These are phyloP conservation scores for Nothura maculosa DNA, from an alignment of 2,797 vertebrate species.

Conservation along the genomic window DNA sequence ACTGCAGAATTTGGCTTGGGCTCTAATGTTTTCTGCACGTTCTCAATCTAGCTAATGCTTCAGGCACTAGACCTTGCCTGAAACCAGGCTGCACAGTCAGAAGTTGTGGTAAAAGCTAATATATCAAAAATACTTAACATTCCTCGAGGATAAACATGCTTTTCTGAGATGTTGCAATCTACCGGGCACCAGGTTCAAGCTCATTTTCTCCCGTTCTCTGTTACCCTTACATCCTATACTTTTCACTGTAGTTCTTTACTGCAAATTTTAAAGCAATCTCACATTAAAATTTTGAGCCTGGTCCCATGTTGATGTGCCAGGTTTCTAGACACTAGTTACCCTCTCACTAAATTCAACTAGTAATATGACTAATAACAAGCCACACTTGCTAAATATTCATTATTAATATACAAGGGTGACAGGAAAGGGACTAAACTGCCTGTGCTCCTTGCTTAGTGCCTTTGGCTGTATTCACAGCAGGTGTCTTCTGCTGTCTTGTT, in stretches of 20 bases:
- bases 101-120: not conserved
- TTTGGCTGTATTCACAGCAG: not conserved
- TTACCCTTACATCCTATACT: not conserved
- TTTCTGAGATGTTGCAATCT: not conserved
- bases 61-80: slow-evolving; percentile 18
- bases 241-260: not conserved
- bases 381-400: not conserved
- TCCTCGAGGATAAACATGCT: not conserved
- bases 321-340: not conserved
- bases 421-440: slow-evolving; percentile 9
- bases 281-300: not conserved
- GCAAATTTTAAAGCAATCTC: not conserved
- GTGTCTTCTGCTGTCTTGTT: not conserved
- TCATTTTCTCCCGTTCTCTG: not conserved
- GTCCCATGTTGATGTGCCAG: not conserved
- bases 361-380: not conserved
- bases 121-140: not conserved
- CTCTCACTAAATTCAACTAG: not conserved
- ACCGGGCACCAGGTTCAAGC: not conserved
- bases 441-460: not conserved
- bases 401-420: slow-evolving; percentile 1
- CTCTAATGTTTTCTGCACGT: slow-evolving; percentile 19
- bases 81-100: not conserved
- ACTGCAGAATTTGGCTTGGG: slow-evolving; percentile 10
- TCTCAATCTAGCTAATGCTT: slow-evolving; percentile 13